Evolutionary conservation across 2,888 invertebrate genomes (phyloP), one percentile per base, ranked within the genome.

Genomic region (Hirtodrosophila histrioides): DNA sequence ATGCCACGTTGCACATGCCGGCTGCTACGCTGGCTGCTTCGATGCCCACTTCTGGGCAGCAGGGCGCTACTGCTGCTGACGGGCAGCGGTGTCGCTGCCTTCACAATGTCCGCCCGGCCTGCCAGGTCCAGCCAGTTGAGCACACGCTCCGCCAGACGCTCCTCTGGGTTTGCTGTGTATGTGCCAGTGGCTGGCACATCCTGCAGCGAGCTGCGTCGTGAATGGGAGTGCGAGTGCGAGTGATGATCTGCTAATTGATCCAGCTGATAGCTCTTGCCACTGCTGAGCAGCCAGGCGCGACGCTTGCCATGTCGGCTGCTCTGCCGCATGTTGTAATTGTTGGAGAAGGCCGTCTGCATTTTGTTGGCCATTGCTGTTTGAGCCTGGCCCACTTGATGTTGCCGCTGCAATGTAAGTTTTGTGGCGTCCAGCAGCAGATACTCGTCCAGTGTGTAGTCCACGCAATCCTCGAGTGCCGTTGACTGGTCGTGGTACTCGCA

Each of bases 101-200:
- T 87, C 0, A 88, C 71, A 12, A 81, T 81, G 6, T 84, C 79
- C 11, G 93, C 92, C 83, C 94, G 93, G 0, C 94, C 95, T 0
- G 96, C 95, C 57, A 96, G 91, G 88, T 96, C 96, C 72, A 96
- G 88, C 96, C 96, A 96, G 79, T 95, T 95, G 3, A 96, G 91
- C 0, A 96, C 96, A 55, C 96, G 93, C 65, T 96, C 95, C 0
- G 96, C 94, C 48, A 94, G 88, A 29, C 93, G 89, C 48, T 92
- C 91, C 37, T 91, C 91, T 0, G 90, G 88, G 55, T 89, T 89
- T 4, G 55, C 51, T 8, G 66, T 31, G 10, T 70, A 72, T 0
- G 60, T 63, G 12, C 51, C 48, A 1, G 68, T 27, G 3, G 75
- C 65, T 12, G 69, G 75, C 5, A 84, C 51, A 54, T 91, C 91